Evolutionary conservation across 2,797 vertebrate species (phyloP).

Genomic region (Typhlichthys subterraneus): DNA sequence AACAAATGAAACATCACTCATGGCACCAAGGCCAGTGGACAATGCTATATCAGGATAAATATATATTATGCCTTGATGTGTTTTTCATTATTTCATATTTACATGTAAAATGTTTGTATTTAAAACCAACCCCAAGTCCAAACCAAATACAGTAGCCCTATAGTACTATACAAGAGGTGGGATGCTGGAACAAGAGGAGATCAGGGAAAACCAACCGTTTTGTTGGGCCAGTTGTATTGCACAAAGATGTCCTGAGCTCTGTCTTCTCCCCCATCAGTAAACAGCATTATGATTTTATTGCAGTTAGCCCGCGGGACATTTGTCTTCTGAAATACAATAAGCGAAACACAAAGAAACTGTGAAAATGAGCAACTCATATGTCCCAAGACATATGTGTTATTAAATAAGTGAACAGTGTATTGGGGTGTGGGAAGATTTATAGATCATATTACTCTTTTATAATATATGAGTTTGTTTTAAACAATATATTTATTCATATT

Average conservation of each 20-base stretch:
- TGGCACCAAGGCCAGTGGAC: slow-evolving; percentile 9
- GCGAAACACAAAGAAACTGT: neutral
- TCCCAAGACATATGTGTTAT: neutral
- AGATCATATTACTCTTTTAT: no score
- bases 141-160: no score
- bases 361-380: neutral
- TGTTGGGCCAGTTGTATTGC: slow-evolving; percentile 99
- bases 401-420: slow-evolving; percentile 5
- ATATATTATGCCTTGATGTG: neutral
- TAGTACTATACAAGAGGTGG: no score
- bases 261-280: slow-evolving; percentile 96
- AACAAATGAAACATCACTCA: neutral
- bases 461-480: no score
- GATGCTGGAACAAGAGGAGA: neutral
- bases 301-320: slow-evolving; percentile 96
- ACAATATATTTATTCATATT: no score
- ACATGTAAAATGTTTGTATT: no score
- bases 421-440: neutral
- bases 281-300: slow-evolving; percentile 99
- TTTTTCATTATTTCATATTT: no score
- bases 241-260: slow-evolving; percentile 96
- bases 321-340: slow-evolving; percentile 73
- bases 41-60: neutral
- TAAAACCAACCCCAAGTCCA: no score
- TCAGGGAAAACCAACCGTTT: slow-evolving; percentile 82